Evolutionary conservation across 2,113 vertebrate species (phyloP).

Genomic region (Muscicapa adusta): DNA sequence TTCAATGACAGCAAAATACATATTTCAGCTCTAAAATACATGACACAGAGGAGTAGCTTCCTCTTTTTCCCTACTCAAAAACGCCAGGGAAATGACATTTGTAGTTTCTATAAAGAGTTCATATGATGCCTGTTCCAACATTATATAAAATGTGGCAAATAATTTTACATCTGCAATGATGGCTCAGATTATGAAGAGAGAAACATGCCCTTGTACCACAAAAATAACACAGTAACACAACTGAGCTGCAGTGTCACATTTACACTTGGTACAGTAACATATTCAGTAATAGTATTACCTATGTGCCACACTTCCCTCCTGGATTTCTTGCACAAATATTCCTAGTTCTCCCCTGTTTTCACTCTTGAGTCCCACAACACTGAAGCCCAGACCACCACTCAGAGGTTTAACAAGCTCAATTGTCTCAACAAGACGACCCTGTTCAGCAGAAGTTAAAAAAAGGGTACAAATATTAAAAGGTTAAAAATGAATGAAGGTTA

Average conservation of each 20-base stretch:
- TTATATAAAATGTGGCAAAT: neutral
- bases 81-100: neutral
- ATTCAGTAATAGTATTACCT: slow-evolving; percentile 67
- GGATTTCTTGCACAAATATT: slow-evolving; percentile 95
- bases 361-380: slow-evolving; percentile 90
- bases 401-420: slow-evolving; percentile 86
- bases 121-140: accelerated
- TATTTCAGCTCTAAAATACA: neutral
- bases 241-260: neutral
- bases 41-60: neutral
- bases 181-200: neutral
- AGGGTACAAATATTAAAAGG: neutral
- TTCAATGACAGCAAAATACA: accelerated
- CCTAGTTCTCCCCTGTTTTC: slow-evolving; percentile 91
- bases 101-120: neutral
- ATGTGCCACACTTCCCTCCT: slow-evolving; percentile 87
- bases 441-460: neutral
- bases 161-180: neutral
- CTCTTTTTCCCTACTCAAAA: neutral
- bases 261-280: neutral
- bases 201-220: neutral
- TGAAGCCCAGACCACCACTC: slow-evolving; percentile 89
- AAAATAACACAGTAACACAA: neutral
- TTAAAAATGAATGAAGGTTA: neutral
- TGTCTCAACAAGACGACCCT: slow-evolving; percentile 86